Conservation (phyloP, 1,140 invertebrate genomes). For the Mesaphorura yosii region DNA sequence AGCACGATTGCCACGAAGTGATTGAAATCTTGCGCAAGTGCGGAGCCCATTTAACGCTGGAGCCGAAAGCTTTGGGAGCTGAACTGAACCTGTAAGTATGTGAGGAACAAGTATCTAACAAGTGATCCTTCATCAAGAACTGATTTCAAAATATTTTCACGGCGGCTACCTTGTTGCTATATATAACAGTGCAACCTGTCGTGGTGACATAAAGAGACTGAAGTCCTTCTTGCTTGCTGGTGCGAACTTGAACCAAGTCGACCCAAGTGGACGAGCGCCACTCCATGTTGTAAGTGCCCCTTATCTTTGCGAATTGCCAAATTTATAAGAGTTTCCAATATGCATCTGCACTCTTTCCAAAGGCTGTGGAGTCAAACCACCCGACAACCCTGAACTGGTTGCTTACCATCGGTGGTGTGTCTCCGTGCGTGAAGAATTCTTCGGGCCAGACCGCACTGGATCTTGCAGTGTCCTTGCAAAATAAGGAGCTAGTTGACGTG, state of each 20-base stretch:
- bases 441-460: conserved; percentile 41
- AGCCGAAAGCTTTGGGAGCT: conserved; percentile 44
- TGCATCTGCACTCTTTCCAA: conserved; percentile 2
- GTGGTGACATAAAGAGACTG: conserved; percentile 45
- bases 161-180: no score
- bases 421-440: conserved; percentile 36
- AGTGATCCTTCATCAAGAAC: not conserved
- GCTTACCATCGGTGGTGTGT: conserved; percentile 37
- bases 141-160: not conserved
- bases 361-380: conserved; percentile 40
- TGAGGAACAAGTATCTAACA: not conserved
- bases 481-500: conserved; percentile 32
- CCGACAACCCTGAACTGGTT: conserved; percentile 37
- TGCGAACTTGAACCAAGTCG: conserved; percentile 47
- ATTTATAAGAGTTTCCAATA: not conserved
- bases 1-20: conserved; percentile 48
- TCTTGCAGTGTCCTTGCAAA: conserved; percentile 36
- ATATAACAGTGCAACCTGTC: conserved; percentile 43
- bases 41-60: conserved; percentile 47
- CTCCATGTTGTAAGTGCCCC: conserved; percentile 43
- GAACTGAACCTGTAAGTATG: conserved; percentile 42
- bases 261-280: conserved; percentile 48
- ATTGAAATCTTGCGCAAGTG: conserved; percentile 49
- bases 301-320: not conserved
- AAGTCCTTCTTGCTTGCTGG: conserved; percentile 50